A percentile compares a stretch with the other conserved stretches of the same genome.
Conservation (phyloP, 2,888 invertebrate genomes). For the Mechanitis messenoides region DNA sequence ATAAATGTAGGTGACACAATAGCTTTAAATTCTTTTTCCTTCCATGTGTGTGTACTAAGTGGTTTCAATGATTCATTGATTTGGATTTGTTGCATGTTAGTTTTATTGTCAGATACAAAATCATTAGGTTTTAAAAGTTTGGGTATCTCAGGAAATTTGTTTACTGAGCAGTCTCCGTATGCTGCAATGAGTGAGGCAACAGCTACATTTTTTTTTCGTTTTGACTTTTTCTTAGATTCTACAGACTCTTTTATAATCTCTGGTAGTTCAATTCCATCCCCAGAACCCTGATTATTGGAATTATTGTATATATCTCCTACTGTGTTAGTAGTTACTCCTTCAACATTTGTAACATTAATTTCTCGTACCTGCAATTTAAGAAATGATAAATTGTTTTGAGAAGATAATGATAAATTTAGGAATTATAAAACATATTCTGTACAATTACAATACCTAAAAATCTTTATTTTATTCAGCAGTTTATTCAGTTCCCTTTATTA, state of each 20-base stretch:
- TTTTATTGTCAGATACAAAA: conserved; percentile 28
- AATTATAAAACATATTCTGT: too few relatives aligned
- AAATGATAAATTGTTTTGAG: background rate
- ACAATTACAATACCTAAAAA: too few relatives aligned
- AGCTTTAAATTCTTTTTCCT: too few relatives aligned
- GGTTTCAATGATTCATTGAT: conserved; percentile 5
- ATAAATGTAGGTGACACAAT: conserved; percentile 16
- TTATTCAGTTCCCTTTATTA: too few relatives aligned
- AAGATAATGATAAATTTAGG: background rate
- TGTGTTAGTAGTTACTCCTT: conserved; percentile 26
- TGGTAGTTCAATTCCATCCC: too few relatives aligned
- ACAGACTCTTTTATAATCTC: background rate
- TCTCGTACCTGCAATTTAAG: conserved; percentile 41
- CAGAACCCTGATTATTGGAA: too few relatives aligned
- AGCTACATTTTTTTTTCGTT: conserved; percentile 43
- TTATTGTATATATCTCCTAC: conserved; percentile 12
- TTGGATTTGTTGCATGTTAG: background rate
- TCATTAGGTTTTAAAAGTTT: conserved; percentile 38
- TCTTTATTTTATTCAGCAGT: too few relatives aligned
- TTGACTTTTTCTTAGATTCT: conserved; percentile 20
- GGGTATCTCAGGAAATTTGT: conserved; percentile 11
- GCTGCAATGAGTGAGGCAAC: conserved; percentile 41
- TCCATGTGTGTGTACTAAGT: too few relatives aligned
- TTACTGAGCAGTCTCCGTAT: conserved; percentile 19
- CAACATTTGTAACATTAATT: conserved; percentile 17